Base-by-base conservation (phyloP, 2,888 invertebrate genomes). In the Tinea trinotella region DNA sequence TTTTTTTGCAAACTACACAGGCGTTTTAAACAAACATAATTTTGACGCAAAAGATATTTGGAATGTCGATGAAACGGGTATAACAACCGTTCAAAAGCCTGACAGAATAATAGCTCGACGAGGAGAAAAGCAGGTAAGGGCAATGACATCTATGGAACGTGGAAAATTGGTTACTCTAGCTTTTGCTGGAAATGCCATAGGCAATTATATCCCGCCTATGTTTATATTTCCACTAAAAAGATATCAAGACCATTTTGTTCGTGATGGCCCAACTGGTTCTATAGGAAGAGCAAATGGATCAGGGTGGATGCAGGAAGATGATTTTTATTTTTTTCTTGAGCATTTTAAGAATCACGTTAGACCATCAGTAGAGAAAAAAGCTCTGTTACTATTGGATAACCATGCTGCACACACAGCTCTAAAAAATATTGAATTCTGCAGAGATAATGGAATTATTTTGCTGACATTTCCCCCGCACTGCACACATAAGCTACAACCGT, bases 21-120 rank as follows among this genome's bases (percentile, higher is more conserved):
- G n/a, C n/a, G n/a, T n/a, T n/a, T n/a, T n/a, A n/a, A n/a, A n/a
- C n/a, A n/a, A n/a, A n/a, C n/a, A n/a, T n/a, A n/a, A n/a, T n/a
- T n/a, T n/a, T n/a, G n/a, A n/a, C n/a, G n/a, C n/a, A n/a, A 58
- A 61, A 35, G 62, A 71, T 58, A 71, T 76, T 46, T 76, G 61
- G 59, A 76, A 77, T 57, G 56, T 68, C 15, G 73, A 74, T 54
- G 69, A 76, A 59, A 66, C 69, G 1, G 74, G 70, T 0, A 59
- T 74, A 0, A 70, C 72, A 2, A 71, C 73, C 3, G 74, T 76
- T 3, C 70, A 74, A 56, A 70, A 63, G 56, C 70, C 73, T n/a
- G 57, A 64, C 49, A 64, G 62, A 59, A 57, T 77, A 30, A 57
- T 76, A 54, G 71, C 69, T 2, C 56, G 59, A 58, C 65, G 63